Percentiles rank a stretch among this genome's conserved stretches.
phyloP scores from a whole-genome alignment of 2,113 vertebrate species.

The Zosterops borbonicus region DNA sequence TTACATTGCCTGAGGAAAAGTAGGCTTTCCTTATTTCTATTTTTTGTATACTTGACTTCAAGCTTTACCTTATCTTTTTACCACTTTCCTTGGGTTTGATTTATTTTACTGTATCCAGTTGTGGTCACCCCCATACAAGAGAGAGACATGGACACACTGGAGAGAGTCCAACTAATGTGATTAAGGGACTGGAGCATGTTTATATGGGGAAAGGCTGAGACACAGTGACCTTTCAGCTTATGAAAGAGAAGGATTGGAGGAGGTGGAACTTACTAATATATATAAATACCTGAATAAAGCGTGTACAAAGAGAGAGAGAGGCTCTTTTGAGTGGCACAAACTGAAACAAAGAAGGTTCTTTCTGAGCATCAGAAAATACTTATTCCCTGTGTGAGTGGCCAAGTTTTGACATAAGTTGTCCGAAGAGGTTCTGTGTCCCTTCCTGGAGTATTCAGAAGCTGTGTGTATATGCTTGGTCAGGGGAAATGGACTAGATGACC shows the following conservation, averaged over 20 bases:
- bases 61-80: neutral
- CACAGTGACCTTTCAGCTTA: neutral
- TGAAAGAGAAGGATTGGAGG: neutral
- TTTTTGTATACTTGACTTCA: neutral
- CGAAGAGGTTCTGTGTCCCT: neutral
- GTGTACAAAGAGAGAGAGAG: neutral
- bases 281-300: fast-evolving
- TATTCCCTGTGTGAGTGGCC: neutral
- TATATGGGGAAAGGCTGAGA: neutral
- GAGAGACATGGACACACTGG: neutral
- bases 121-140: neutral
- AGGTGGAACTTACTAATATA: fast-evolving
- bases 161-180: neutral
- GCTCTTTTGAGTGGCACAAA: neutral
- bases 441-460: neutral
- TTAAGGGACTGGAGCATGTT: neutral
- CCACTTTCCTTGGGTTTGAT: neutral
- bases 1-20: neutral
- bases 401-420: neutral
- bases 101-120: neutral
- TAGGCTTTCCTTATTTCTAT: neutral
- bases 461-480: neutral
- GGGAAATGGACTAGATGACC: neutral
- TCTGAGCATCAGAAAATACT: neutral
- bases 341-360: neutral